Conservation (phyloP, 2,113 vertebrate genomes). For the Capra hircus region DNA sequence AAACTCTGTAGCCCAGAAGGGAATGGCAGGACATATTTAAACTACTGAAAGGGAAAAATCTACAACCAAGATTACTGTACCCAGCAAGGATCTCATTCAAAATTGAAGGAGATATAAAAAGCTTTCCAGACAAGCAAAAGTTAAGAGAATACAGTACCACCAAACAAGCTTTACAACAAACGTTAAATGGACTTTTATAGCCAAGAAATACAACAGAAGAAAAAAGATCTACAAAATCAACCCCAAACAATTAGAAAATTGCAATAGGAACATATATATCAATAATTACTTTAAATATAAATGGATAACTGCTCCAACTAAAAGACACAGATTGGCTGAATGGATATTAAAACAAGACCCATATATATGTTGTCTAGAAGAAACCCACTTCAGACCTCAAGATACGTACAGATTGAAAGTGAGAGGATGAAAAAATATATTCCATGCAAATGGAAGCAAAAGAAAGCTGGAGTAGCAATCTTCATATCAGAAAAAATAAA, state of each 20-base stretch:
- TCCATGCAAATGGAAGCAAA: neutral
- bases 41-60: neutral
- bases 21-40: neutral
- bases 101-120: neutral
- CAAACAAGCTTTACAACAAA: neutral
- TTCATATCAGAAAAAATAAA: neutral
- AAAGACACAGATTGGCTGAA: neutral
- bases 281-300: neutral
- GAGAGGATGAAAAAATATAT: neutral
- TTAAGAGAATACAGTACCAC: neutral
- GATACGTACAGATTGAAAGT: neutral
- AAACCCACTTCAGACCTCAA: neutral
- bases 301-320: neutral
- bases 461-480: neutral
- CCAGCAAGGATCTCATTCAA: neutral
- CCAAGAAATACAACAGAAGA: neutral
- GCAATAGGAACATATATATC: neutral
- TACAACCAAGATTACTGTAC: neutral
- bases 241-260: neutral
- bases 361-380: neutral
- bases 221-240: neutral
- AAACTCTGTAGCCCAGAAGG: neutral
- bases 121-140: neutral
- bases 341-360: neutral
- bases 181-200: neutral